These are phyloP conservation scores for Bufo gargarizans DNA, from an alignment of 2,113 vertebrate species.

Conservation along the genomic window DNA sequence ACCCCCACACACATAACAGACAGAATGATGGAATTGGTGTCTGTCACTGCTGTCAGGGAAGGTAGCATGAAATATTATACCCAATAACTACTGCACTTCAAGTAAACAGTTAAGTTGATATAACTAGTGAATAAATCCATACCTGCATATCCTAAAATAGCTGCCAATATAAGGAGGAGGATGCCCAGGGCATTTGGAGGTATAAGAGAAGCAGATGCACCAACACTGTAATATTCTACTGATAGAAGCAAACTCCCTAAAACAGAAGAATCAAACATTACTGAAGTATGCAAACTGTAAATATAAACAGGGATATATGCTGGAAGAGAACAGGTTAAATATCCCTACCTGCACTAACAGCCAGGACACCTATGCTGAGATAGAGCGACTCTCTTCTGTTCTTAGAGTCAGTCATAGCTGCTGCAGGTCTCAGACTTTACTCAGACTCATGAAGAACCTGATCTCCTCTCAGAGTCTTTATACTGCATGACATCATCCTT, in stretches of 20 bases:
- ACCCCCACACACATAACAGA: too few species aligned
- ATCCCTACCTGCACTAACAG: constrained; percentile 45
- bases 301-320: background rate
- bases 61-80: background rate
- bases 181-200: constrained; percentile 77
- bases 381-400: constrained; percentile 18
- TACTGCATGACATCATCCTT: background rate
- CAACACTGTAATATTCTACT: constrained; percentile 75
- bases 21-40: too few species aligned
- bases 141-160: constrained; percentile 81
- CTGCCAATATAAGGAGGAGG: constrained; percentile 76
- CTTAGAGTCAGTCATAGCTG: background rate
- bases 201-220: constrained; percentile 67
- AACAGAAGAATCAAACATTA: background rate
- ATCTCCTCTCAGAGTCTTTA: background rate
- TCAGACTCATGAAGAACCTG: background rate
- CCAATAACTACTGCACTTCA: background rate
- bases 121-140: constrained; percentile 32
- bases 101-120: background rate
- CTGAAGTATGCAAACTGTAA: background rate
- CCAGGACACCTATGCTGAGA: constrained; percentile 16
- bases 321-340: background rate
- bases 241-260: constrained; percentile 80
- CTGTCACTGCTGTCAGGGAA: too few species aligned
- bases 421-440: background rate